Conservation (phyloP, 30 jellyfish, hydroid and myxozoan genomes). For the Hydractinia echinata region DNA sequence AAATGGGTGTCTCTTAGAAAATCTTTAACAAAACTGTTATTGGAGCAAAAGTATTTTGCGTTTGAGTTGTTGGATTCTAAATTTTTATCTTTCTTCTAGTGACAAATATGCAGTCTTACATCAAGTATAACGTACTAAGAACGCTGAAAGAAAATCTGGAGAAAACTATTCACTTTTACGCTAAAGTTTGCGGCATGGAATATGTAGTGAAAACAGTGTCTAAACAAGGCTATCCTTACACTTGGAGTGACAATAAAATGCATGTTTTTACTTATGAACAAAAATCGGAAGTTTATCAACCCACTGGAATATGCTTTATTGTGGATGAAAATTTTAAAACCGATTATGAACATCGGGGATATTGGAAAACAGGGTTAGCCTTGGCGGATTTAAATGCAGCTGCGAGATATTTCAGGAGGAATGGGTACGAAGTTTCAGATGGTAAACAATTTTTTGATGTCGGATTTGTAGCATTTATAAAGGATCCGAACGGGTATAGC, state of each 20-base stretch:
- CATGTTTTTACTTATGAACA: background rate
- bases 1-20: no score
- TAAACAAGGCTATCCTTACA: constrained; percentile 2
- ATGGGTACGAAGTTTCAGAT: background rate
- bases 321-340: background rate
- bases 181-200: background rate
- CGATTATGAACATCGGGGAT: background rate
- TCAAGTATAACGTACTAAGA: background rate
- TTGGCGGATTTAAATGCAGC: constrained; percentile 3
- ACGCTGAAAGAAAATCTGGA: background rate
- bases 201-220: background rate
- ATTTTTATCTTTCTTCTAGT: no score
- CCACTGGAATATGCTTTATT: constrained; percentile 7
- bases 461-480: background rate
- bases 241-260: background rate
- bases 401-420: background rate
- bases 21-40: no score
- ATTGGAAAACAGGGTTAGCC: background rate
- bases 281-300: background rate
- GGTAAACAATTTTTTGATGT: constrained; percentile 1
- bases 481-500: constrained; percentile 7
- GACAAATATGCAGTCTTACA: background rate
- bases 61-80: no score
- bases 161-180: background rate
- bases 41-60: no score